These are phyloP conservation scores for Colius striatus DNA, from an alignment of 2,113 vertebrate genomes.

Conservation along the genomic window DNA sequence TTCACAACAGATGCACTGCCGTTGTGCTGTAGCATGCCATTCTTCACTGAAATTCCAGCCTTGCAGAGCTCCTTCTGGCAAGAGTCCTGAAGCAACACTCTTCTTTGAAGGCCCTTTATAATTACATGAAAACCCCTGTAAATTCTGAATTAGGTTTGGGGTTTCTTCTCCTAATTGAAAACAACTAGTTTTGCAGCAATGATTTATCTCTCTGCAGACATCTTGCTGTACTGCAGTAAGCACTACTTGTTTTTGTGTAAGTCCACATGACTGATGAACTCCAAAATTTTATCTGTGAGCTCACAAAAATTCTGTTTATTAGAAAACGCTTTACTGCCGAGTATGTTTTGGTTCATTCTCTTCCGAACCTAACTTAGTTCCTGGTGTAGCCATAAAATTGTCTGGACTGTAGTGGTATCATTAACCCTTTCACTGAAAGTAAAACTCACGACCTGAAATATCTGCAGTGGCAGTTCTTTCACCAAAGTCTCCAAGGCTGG, in stretches of 20 bases:
- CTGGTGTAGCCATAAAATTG: neutral
- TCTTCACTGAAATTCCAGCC: conserved; percentile 54
- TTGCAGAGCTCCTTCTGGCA: conserved; percentile 49
- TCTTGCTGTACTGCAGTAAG: neutral
- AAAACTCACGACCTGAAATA: neutral
- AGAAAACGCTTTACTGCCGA: neutral
- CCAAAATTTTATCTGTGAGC: neutral
- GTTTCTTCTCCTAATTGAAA: neutral
- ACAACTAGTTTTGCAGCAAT: neutral
- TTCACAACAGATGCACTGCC: conserved; percentile 26
- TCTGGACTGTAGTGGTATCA: neutral
- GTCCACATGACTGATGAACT: rapidly evolving
- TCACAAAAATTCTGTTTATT: neutral
- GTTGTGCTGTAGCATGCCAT: neutral
- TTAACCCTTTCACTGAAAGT: neutral
- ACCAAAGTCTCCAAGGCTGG: neutral
- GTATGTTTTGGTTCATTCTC: neutral
- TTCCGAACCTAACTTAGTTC: neutral
- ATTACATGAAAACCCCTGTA: neutral
- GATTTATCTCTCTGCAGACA: neutral
- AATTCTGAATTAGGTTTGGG: neutral
- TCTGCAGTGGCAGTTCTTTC: neutral
- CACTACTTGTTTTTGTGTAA: neutral
- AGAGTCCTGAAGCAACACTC: conserved; percentile 11
- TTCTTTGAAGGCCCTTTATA: conserved; percentile 14